Evolutionary conservation across 1,140 invertebrate species (phyloP).

Genomic region (Ips nitidus): DNA sequence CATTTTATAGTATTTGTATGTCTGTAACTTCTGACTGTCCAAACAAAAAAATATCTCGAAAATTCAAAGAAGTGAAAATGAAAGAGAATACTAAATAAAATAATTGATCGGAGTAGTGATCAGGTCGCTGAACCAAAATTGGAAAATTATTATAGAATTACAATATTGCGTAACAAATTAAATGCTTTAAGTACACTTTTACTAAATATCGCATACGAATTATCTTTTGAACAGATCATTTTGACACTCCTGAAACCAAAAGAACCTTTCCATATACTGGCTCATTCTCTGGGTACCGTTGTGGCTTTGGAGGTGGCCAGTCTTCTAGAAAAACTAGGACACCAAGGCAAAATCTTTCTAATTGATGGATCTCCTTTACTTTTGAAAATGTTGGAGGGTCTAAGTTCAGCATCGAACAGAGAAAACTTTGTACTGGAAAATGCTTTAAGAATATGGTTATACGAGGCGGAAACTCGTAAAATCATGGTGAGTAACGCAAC

Average conservation of each 20-base stretch:
- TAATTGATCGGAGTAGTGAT: too few species aligned
- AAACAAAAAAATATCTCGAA: too few species aligned
- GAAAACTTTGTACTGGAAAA: background rate
- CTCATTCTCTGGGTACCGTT: slow-evolving; percentile 65
- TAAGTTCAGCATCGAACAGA: background rate
- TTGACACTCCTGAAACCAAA: background rate
- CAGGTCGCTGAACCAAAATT: too few species aligned
- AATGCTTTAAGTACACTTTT: too few species aligned
- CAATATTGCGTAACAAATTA: too few species aligned
- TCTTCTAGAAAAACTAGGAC: slow-evolving; percentile 59
- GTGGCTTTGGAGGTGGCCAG: slow-evolving; percentile 58
- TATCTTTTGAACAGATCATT: background rate
- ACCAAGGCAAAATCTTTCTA: slow-evolving; percentile 56
- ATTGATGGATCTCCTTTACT: slow-evolving; percentile 59
- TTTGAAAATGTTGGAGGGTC: background rate
- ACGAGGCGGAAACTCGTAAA: background rate
- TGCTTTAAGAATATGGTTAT: background rate
- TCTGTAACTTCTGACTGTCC: too few species aligned
- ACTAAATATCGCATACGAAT: background rate
- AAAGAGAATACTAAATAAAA: too few species aligned
- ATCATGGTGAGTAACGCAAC: background rate
- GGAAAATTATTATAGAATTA: too few species aligned
- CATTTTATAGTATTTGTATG: too few species aligned
- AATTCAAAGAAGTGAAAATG: too few species aligned
- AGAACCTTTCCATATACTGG: slow-evolving; percentile 58